A percentile compares a stretch with the other conserved stretches of the same genome.
Conservation (phyloP, 2,888 invertebrate genomes). For the Apotomis capreana region DNA sequence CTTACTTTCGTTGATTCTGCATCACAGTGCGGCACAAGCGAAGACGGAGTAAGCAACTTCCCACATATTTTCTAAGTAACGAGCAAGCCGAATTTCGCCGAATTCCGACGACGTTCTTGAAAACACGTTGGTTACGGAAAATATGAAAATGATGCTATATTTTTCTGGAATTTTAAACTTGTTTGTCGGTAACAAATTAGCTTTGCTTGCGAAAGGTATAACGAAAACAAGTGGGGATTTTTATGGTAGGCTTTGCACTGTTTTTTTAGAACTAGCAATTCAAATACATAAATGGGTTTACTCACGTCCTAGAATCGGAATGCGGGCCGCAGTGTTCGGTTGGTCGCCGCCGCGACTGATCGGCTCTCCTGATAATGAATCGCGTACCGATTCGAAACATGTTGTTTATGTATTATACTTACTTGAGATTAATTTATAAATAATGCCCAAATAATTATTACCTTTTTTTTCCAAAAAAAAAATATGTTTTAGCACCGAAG, state of each 20-base stretch:
- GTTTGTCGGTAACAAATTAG: slow-evolving; percentile 10
- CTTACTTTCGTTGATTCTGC: background rate
- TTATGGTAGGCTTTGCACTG: background rate
- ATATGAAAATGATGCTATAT: slow-evolving; percentile 20
- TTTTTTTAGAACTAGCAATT: background rate
- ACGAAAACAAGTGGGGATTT: background rate
- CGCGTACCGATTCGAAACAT: too few species aligned
- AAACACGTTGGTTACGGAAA: slow-evolving; percentile 24
- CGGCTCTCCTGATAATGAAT: too few species aligned
- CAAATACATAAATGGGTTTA: too few species aligned
- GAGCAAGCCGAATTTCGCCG: slow-evolving; percentile 22
- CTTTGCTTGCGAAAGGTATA: background rate
- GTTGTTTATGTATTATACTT: too few species aligned
- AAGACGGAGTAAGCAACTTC: slow-evolving; percentile 28
- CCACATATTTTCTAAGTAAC: slow-evolving; percentile 36
- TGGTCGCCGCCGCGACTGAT: too few species aligned
- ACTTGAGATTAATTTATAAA: too few species aligned
- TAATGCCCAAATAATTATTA: too few species aligned
- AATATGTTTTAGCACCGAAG: too few species aligned
- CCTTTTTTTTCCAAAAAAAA: too few species aligned
- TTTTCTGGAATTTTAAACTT: slow-evolving; percentile 18
- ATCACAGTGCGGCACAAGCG: background rate
- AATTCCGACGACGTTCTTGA: slow-evolving; percentile 17
- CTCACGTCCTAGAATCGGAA: too few species aligned
- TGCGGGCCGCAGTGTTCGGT: too few species aligned